Evolutionary conservation across 2,113 vertebrate species (phyloP).

Genomic region (Sciurus niger): DNA sequence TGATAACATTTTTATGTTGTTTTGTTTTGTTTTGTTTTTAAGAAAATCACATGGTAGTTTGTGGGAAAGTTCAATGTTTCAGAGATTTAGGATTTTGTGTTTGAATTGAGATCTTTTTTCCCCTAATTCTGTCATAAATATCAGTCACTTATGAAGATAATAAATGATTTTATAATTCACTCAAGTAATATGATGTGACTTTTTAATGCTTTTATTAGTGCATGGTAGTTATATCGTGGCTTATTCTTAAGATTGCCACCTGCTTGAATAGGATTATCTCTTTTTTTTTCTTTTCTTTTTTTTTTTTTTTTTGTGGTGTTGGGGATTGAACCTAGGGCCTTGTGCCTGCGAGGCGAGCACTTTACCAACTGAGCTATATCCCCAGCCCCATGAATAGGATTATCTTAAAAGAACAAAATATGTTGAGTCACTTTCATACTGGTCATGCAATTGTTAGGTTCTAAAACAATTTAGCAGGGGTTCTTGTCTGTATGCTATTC

Average conservation of each 20-base stretch:
- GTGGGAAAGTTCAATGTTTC: neutral
- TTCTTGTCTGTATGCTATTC: neutral
- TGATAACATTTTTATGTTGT: neutral
- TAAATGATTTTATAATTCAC: neutral
- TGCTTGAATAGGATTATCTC: constrained; percentile 61
- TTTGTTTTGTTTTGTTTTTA: neutral
- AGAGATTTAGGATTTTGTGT: neutral
- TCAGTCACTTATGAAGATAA: neutral
- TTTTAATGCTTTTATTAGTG: too few species aligned
- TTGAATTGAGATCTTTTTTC: neutral
- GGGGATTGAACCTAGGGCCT: too few species aligned
- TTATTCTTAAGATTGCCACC: neutral
- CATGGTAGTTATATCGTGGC: neutral
- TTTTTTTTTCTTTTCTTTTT: too few species aligned
- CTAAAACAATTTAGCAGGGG: constrained; percentile 10
- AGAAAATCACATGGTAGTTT: constrained; percentile 14
- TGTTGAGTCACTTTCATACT: constrained; percentile 9
- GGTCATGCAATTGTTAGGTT: constrained; percentile 19
- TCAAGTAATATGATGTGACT: neutral
- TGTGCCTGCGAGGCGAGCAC: too few species aligned
- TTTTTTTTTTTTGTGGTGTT: too few species aligned
- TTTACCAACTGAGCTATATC: too few species aligned
- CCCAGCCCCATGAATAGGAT: constrained; percentile 42
- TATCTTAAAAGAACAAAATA: constrained; percentile 57
- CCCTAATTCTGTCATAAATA: neutral